Evolutionary conservation across 2,797 vertebrate species (phyloP).

Genomic region (Microctenopoma lineatum): DNA sequence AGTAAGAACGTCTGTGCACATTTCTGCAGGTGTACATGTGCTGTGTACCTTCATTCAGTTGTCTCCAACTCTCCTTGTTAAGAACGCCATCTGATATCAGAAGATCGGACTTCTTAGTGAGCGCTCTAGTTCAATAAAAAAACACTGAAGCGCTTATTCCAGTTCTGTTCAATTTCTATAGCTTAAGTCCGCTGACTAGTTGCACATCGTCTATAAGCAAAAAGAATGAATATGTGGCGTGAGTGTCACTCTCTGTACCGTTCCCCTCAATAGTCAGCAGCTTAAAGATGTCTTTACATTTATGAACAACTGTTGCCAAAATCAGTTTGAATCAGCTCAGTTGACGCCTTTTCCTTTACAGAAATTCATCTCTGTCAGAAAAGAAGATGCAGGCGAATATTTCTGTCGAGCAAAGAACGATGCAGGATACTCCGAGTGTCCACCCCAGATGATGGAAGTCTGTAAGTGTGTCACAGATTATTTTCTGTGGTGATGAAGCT

Average conservation of each 20-base stretch:
- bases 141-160: background rate
- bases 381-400: constrained; percentile 93
- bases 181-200: background rate
- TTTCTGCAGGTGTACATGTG: too few species aligned
- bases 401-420: constrained; percentile 93
- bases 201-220: background rate
- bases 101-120: background rate
- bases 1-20: too few species aligned
- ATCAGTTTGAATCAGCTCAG: too few species aligned
- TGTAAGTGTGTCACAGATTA: constrained; percentile 84
- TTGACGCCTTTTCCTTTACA: constrained; percentile 58
- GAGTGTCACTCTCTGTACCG: background rate
- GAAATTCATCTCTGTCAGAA: constrained; percentile 91
- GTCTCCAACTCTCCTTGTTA: too few species aligned
- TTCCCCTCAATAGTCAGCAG: background rate
- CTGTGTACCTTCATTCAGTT: too few species aligned
- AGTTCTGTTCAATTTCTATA: background rate
- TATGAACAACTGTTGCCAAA: background rate
- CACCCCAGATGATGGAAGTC: constrained; percentile 93
- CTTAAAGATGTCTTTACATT: background rate
- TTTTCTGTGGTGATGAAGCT: too few species aligned
- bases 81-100: too few species aligned
- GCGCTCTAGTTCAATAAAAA: background rate
- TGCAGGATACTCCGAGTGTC: constrained; percentile 89
- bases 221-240: constrained; percentile 21